Base-by-base conservation (phyloP, 2,113 vertebrate species). In the Meriones unguiculatus region DNA sequence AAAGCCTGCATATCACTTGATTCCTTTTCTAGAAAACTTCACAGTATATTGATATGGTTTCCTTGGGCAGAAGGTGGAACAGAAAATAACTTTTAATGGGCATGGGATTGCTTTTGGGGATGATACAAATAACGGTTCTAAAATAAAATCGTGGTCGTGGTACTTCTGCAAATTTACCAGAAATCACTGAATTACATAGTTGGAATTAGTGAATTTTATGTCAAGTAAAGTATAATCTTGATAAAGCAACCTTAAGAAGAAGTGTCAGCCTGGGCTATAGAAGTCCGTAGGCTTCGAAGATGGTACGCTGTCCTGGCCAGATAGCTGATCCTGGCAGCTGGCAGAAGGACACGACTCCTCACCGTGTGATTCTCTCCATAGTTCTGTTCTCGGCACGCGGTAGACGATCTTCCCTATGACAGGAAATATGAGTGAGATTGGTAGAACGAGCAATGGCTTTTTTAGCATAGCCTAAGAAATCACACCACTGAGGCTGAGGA, bases 111-210 rank as follows among this genome's bases (percentile, higher is more conserved):
- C 84, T 88, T 73, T 67, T 59, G 32, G 59, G 3, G 22, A 54
- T 35, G 14, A 81, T 11, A 38, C 6, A 91, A 72, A 82, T 9
- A 93, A 81, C 69, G 52, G 72, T 94, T 86, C 89, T 93, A 91
- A 97, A 91, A 91, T 94, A 95, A 95, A 52, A 93, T 64, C 50
- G 64, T 72, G n/a, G 81, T 73, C 54, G 89, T 91, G 41, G 0
- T 89, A 85, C n/a, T 64, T 94, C 85, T 38, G 24, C 92, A 94
- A 87, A 89, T 84, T 95, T 96, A 89, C 35, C 81, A 94, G 93
- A 91, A 88, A 91, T 92, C 25, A 77, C 20, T 94, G 50, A 96
- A 65, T 91, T 72, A 7, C 87, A 69, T 10, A 46, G 54, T 64
- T 87, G 54, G 89, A 90, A 89, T 87, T 46, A 73, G 18, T 76